Evolutionary conservation across 1,140 invertebrate genomes (phyloP), one percentile per base, ranked within the genome.

Genomic region (Hyles euphorbiae): DNA sequence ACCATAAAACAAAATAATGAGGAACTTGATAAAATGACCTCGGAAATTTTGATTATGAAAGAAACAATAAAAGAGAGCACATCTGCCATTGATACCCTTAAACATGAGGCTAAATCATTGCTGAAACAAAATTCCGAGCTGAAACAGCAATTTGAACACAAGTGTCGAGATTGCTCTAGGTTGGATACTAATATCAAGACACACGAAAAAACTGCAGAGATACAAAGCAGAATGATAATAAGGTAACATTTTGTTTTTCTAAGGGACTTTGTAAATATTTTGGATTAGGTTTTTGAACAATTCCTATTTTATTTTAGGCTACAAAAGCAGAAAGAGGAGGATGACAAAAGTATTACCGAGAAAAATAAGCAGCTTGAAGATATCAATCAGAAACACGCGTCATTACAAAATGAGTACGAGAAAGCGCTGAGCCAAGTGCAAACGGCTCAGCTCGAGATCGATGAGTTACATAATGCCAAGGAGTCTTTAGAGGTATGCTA

Each of bases 181-280:
- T 58, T 87, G 12, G 74, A 83, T 47, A 78, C 63, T 9, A 88
- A 88, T 52, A 83, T 86, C 1, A 87, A 85, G 53, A 88, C 79
- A 1, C 80, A 83, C 36, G 80, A 86, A 54, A 86, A 83, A 61
- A 81, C 83, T 5, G 78, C 76, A 4, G 74, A 83, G 65, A 79
- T 86, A 56, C 83, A 87, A 67, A 79, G 68, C 54, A 83, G 73
- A 48, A 84, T 83, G 66, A 81, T 87, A 10, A 76, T 66, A 12
- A 86, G 82, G 85, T 84, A 76, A 59, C 50, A 61, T 49, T 46
- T 53, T 43, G 4, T 51, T 51, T 33, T 12, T 52, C 5, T 48
- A 51, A 47, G 58, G 40, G 43, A 47, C 4, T 40, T 45, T 45
- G 7, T 7, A 2, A 22, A 22, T 1, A 22, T 22, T 1, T 22